Base-by-base conservation (phyloP, 1,140 invertebrate genomes). In the Dryas iulia region DNA sequence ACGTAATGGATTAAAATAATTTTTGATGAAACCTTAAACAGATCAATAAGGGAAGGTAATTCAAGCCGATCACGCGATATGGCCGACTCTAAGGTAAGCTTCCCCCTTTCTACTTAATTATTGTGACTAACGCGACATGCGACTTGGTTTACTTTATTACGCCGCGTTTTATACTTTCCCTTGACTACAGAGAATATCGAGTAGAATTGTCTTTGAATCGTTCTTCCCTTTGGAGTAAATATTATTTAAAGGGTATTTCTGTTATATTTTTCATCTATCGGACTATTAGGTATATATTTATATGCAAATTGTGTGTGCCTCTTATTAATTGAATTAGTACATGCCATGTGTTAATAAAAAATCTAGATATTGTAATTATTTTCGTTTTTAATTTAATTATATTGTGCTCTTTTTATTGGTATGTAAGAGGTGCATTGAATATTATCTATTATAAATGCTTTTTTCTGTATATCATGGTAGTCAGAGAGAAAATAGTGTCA, bases 1-100 rank as follows among this genome's bases (percentile, higher is more conserved):
- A 75, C 69, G 82, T 84, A 86, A 90, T 83, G 77, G 79, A 86
- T 83, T 87, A 87, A 88, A 89, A 87, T 87, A 86, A 87, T 87
- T 91, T 86, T 71, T 75, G 70, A 78, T 78, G 79, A 79, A 80
- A 83, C 81, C 76, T 79, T 83, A 82, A 84, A 76, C 77, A 82
- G 84, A 89, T 91, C 87, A 86, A 91, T 91, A 91, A 86, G 78
- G 71, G 62, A 67, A 67, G 66, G 77, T 88, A 84, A 90, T 88
- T 87, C 77, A 80, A 86, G 62, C 70, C 52, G 73, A 84, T 77
- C 89, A 91, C 89, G 89, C 89, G 79, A 89, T 81, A 88, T 90
- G 85, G 69, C 79, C 67, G 82, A 82, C 58, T 69, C 76, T 76
- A 85, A 88, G 87, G 87, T 89, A 91, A 72, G 65, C 78, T 73